Percentiles rank a stretch among this genome's conserved stretches.
phyloP scores from a whole-genome alignment of 1,140 invertebrate species.

The Meloidogyne exigua region DNA sequence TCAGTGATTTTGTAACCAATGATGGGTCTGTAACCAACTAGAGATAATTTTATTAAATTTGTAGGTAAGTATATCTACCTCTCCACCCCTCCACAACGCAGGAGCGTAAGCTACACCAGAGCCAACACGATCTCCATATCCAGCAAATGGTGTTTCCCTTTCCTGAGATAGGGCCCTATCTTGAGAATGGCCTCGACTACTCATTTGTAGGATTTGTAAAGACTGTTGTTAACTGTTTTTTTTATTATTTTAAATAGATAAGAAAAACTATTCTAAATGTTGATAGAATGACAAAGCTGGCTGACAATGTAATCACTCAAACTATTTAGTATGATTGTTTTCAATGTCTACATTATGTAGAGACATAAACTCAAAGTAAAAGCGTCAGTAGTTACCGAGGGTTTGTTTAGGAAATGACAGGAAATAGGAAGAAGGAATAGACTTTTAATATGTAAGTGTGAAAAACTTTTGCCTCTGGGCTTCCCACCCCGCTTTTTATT shows the following conservation, averaged over 20 bases:
- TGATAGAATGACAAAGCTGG: too few species aligned
- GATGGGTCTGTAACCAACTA: slow-evolving; percentile 48
- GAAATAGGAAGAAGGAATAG: not conserved
- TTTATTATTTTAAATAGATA: not conserved
- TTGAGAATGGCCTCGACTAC: slow-evolving; percentile 36
- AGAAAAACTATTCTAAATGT: not conserved
- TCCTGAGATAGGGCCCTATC: slow-evolving; percentile 39
- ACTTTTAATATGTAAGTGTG: not conserved
- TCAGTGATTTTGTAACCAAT: slow-evolving; percentile 52
- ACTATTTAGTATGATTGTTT: not conserved
- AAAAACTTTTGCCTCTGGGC: not conserved
- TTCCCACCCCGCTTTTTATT: not conserved
- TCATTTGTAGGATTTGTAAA: slow-evolving; percentile 37
- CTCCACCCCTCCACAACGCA: slow-evolving; percentile 54
- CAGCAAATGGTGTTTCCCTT: slow-evolving; percentile 50
- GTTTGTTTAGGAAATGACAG: not conserved
- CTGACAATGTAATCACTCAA: not conserved
- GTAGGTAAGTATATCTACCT: slow-evolving; percentile 38
- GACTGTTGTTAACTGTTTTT: not conserved
- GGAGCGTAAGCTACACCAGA: slow-evolving; percentile 59
- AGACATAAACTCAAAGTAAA: not conserved
- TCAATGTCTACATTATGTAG: not conserved
- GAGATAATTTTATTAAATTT: not conserved
- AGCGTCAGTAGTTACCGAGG: not conserved
- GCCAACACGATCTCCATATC: slow-evolving; percentile 60